phyloP scores from a whole-genome alignment of 2,888 invertebrate genomes.

The Amblyteles armatorius region DNA sequence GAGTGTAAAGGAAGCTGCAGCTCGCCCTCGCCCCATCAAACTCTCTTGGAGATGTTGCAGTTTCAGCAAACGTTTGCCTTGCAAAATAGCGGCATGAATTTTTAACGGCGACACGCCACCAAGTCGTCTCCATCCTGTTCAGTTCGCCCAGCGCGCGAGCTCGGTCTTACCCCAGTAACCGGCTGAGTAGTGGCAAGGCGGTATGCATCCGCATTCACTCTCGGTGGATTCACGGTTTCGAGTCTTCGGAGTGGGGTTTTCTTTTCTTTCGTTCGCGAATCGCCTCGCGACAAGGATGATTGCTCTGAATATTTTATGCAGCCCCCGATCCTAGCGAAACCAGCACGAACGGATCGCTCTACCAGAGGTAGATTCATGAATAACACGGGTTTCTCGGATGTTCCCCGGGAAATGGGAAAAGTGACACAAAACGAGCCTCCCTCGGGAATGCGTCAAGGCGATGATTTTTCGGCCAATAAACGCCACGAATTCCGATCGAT shows the following conservation, averaged over 20 bases:
- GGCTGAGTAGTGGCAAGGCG: slow-evolving; percentile 13
- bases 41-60: slow-evolving; percentile 53
- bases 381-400: slow-evolving; percentile 18
- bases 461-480: slow-evolving; percentile 3
- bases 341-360: slow-evolving; percentile 12
- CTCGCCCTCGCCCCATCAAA: neutral
- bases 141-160: slow-evolving; percentile 23
- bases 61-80: slow-evolving; percentile 76
- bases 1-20: slow-evolving; percentile 1
- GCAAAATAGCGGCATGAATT: slow-evolving; percentile 78
- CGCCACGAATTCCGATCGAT: neutral
- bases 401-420: slow-evolving; percentile 22
- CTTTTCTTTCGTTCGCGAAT: slow-evolving; percentile 45
- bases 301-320: slow-evolving; percentile 79
- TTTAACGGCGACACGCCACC: slow-evolving; percentile 70
- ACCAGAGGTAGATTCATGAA: slow-evolving; percentile 16
- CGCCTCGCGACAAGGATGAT: slow-evolving; percentile 74
- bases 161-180: neutral
- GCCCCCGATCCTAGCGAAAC: slow-evolving; percentile 30
- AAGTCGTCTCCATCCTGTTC: slow-evolving; percentile 46
- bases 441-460: neutral
- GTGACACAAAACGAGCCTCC: slow-evolving; percentile 3
- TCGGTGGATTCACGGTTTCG: slow-evolving; percentile 48
- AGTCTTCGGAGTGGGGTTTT: slow-evolving; percentile 22
- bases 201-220: slow-evolving; percentile 22